Base-by-base conservation (phyloP, 2,888 invertebrate species). In the Andrena dorsata region DNA sequence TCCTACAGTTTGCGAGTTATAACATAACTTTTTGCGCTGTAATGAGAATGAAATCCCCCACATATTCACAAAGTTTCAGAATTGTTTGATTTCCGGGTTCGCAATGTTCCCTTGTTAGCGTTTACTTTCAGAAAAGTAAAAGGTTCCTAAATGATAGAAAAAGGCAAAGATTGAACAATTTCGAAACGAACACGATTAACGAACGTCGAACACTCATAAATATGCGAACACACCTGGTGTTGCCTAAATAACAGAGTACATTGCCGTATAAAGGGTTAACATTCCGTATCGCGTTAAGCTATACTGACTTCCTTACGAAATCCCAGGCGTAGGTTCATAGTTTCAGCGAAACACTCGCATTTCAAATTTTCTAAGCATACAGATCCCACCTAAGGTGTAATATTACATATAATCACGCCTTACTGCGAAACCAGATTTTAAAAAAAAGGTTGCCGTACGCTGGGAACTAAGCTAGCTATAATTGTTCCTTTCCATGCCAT, bases 271-370 rank as follows among this genome's bases (percentile, higher is more conserved):
- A 41, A 64, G 28, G 16, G n/a, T 77, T 53, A 23, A 80, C 66
- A 70, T 83, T 82, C 76, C 56, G 26, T 69, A 64, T 64, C n/a
- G 23, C 61, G 49, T 73, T 61, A 47, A 58, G 6, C 16, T 16
- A n/a, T 30, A 56, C 16, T 7, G 60, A 7, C 49, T 26, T 20
- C 53, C 68, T 86, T 80, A 60, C 75, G 51, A 80, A 78, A 77
- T 41, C 49, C 28, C 32, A 8, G 51, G 65, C 60, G 41, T 56
- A 70, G 26, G 28, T 35, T 70, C 51, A 8, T 51, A 51, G 16
- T 5, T 32, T 61, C 23, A 64, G 49, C 16, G 65, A 69, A 74
- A 80, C 56, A 35, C 76, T 58, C 30, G 26, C 35, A 23, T 56
- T 51, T 66, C 49, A 65, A 53, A 64, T 35, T 60, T 66, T 78